Conservation (phyloP, 2,888 invertebrate species). For the Alloplasta piceator region DNA sequence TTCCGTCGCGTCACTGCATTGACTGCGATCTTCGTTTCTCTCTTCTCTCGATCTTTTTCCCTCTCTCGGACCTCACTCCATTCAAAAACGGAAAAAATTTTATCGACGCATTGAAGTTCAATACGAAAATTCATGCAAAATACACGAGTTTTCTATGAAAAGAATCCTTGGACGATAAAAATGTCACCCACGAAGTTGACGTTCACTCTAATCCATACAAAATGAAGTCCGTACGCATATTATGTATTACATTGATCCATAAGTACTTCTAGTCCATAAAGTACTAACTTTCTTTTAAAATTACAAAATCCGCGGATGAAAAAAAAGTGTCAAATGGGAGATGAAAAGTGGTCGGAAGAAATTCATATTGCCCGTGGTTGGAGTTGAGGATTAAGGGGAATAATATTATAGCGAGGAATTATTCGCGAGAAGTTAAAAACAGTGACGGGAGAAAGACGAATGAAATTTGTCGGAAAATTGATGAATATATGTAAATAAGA, state of each 20-base stretch:
- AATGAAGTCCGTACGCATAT: background rate
- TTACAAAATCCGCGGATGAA: too few relatives aligned
- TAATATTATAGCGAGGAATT: background rate
- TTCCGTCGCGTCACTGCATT: constrained; percentile 42
- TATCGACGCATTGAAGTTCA: constrained; percentile 44
- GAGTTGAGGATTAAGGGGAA: too few relatives aligned
- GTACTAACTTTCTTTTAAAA: too few relatives aligned
- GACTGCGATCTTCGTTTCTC: constrained; percentile 32
- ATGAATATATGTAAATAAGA: constrained; percentile 55
- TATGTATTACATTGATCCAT: background rate
- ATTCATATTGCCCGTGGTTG: too few relatives aligned
- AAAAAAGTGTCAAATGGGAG: too few relatives aligned
- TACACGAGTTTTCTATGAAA: constrained; percentile 18
- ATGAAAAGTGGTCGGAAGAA: too few relatives aligned
- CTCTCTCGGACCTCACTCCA: constrained; percentile 6
- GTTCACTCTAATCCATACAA: too few relatives aligned
- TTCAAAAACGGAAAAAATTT: constrained; percentile 42
- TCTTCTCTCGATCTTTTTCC: constrained; percentile 12
- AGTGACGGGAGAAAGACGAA: background rate
- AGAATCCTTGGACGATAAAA: constrained; percentile 14
- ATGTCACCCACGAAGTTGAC: background rate
- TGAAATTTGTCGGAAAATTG: constrained; percentile 27
- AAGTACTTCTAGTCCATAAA: too few relatives aligned
- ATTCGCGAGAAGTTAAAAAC: constrained; percentile 12
- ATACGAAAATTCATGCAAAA: constrained; percentile 23